Evolutionary conservation across 2,797 vertebrate genomes (phyloP).

Genomic region (Sebastes kiyomatsui): DNA sequence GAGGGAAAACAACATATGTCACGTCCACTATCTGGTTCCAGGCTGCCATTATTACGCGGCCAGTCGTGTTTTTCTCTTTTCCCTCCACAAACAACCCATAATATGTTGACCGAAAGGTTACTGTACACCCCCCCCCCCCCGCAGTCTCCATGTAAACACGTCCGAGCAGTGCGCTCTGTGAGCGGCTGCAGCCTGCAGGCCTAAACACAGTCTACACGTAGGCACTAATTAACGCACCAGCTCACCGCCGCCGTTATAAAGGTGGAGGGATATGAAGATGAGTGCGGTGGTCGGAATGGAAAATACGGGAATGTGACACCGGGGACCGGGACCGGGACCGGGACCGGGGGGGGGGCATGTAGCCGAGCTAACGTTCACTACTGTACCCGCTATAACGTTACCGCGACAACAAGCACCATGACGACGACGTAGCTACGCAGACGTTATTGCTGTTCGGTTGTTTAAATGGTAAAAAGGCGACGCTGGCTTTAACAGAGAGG

Average conservation of each 20-base stretch:
- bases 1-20: neutral
- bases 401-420: neutral
- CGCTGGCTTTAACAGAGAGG: neutral
- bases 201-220: neutral
- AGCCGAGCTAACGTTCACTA: slow-evolving; percentile 10
- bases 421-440: slow-evolving; percentile 18
- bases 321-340: too few species aligned
- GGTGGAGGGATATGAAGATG: neutral
- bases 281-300: neutral
- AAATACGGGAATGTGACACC: slow-evolving; percentile 9
- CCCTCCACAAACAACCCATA: neutral
- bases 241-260: neutral
- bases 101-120: neutral
- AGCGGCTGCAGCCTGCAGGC: slow-evolving; percentile 29
- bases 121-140: neutral
- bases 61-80: neutral
- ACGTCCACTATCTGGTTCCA: neutral
- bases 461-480: neutral
- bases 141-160: slow-evolving; percentile 39
- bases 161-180: neutral
- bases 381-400: neutral
- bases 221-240: neutral
- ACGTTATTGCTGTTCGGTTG: neutral
- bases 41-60: neutral
- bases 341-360: neutral